Evolutionary conservation across 2,888 invertebrate species (phyloP), one percentile per base, ranked within the genome.

Genomic region (Eledona agricola): DNA sequence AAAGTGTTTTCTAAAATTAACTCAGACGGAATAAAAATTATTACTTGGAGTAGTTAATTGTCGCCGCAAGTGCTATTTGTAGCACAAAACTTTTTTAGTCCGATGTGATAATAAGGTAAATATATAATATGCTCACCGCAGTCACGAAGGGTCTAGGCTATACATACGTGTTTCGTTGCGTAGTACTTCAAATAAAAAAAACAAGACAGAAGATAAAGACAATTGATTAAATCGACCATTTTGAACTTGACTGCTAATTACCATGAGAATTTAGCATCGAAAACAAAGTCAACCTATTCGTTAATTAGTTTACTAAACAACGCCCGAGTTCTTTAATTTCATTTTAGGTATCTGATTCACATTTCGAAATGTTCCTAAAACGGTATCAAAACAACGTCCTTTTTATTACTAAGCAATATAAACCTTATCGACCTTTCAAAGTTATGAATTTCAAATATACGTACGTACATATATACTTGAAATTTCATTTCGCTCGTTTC

Each of bases 11-110:
- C 50, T 50, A 50, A 50, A 50, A 50, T 40, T 47, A 47, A 19
- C 10, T 4, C 15, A 16, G 25, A 35, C 26, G 3, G 26, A 22
- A 50, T 19, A 40, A 42, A 49, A 38, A 47, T 47, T 47, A 28
- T 35, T 47, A 16, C 35, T 26, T 45, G 47, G 28, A 47, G 28
- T 13, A 26, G 7, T 32, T 49, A 38, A 49, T 49, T 49, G 49
- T 47, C 28, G 29, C 28, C 15, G 28, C 17, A 19, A 17, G 9
- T 34, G 22, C 42, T 31, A 42, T 42, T 42, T 31, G 42, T 42
- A 42, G 31, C 42, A 16, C 22, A 12, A 40, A 40, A 40, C 26
- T 28, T 10, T 26, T 11, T 13, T 16, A 16, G 7, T 40, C 20
- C 31, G 19, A 42, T 42, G 37, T 42, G 42, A 42, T 42, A 42